Evolutionary conservation across 2,797 vertebrate genomes (phyloP), one percentile per base, ranked within the genome.

Genomic region (Helarctos malayanus): DNA sequence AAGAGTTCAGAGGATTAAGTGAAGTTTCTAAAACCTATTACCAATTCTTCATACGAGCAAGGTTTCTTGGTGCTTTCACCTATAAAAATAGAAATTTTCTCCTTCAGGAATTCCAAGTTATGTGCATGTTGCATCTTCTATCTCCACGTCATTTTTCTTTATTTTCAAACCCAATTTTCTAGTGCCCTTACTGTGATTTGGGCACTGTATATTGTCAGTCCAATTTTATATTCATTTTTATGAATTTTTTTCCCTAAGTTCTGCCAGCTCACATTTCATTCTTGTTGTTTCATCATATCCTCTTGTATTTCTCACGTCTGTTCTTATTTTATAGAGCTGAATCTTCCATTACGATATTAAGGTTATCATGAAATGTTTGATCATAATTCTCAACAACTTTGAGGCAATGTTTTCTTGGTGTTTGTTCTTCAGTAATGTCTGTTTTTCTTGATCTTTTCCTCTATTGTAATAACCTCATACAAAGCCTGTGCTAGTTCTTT

Each of bases 331-430:
- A 63, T 75, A 45, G 32, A 91, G 41, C 57, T 73, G 45, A 96
- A 65, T 49, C 54, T 94, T 49, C 57, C 13, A 78, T 52, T 95
- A 83, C 59, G 47, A 68, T 65, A 47, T 38, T 93, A 49, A 61
- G 38, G 41, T 76, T 69, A 54, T 27, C 59, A 7, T 90, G 73
- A 96, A 86, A 54, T 94, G 21, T 91, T 91, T 87, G 23, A 68
- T 75, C 23, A 75, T 56, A 80, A 38, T 65, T 94, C 49, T 81
- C 81, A 81, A 75, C 47, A 63, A 41, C 68, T 81, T 75, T 45
- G 27, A 86, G 38, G 25, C n/a, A 68, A 6, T n/a, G 38, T 82
- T 94, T 52, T 73, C 69, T 57, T 89, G 52, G 47, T 97, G 41
- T 61, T 63, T 97, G 35, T 61, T 63, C 56, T 54, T 80, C 59